Percentiles rank a stretch among this genome's conserved stretches.
These are phyloP conservation scores for Oeneis ivallda DNA, from an alignment of 2,888 invertebrate species.

Conservation along the genomic window DNA sequence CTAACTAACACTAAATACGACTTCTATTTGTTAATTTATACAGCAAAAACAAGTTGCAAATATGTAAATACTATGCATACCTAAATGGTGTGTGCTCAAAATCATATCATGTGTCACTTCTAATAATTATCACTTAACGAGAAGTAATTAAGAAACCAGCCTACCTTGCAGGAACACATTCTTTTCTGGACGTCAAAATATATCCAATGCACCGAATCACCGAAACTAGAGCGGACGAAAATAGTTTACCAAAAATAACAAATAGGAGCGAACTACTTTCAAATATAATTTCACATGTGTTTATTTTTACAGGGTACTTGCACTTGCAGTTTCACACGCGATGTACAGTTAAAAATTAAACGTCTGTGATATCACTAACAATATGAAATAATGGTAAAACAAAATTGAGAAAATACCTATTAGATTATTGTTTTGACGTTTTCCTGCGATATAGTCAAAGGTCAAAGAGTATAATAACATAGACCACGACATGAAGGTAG, in stretches of 20 bases:
- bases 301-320: conserved; percentile 2
- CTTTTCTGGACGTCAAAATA: conserved; percentile 76
- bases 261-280: conserved; percentile 42
- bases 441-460: conserved; percentile 36
- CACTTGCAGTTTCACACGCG: not conserved
- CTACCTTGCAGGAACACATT: conserved; percentile 72
- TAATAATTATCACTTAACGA: conserved; percentile 34
- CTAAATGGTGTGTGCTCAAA: conserved; percentile 23
- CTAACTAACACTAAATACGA: not conserved
- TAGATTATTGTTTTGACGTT: conserved; percentile 79
- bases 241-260: conserved; percentile 78
- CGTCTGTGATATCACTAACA: conserved; percentile 37
- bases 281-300: conserved; percentile 11
- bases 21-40: not conserved
- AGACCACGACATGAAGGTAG: no score
- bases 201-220: conserved; percentile 65
- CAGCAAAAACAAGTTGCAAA: conserved; percentile 24
- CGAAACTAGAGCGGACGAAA: conserved; percentile 76
- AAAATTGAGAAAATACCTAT: conserved; percentile 58
- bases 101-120: conserved; percentile 27
- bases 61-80: conserved; percentile 26
- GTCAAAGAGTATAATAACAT: no score
- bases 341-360: not conserved
- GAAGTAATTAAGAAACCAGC: conserved; percentile 43
- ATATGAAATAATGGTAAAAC: conserved; percentile 52